Percentiles rank a stretch among this genome's conserved stretches.
phyloP scores from a whole-genome alignment of 1,140 invertebrate genomes.

The Panulirus ornatus region DNA sequence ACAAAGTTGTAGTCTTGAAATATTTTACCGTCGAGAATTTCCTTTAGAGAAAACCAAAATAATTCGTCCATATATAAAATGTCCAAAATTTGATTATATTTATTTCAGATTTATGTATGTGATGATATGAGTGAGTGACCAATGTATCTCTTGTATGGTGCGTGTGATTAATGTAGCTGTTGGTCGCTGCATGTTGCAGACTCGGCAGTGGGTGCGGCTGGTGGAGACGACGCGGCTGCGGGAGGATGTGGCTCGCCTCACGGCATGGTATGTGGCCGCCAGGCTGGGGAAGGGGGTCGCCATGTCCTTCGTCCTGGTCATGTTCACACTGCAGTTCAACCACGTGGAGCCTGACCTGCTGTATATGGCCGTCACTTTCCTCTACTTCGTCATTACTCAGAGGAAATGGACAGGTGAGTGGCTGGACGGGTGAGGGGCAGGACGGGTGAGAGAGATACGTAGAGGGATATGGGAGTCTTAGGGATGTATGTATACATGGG shows the following conservation, averaged over 20 bases:
- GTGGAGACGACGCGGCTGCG: constrained; percentile 29
- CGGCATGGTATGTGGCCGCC: constrained; percentile 74
- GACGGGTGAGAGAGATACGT: neutral
- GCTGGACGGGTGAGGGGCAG: neutral
- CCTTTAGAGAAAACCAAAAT: too few relatives aligned
- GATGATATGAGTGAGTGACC: too few relatives aligned
- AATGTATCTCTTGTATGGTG: too few relatives aligned
- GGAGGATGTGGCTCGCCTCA: constrained; percentile 68
- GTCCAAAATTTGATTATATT: too few relatives aligned
- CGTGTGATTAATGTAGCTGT: too few relatives aligned
- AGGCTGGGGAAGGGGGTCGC: constrained; percentile 76
- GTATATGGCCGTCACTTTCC: constrained; percentile 75
- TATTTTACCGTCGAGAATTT: too few relatives aligned
- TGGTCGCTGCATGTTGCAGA: constrained; percentile 71
- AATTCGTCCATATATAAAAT: too few relatives aligned
- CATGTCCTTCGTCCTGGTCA: constrained; percentile 76
- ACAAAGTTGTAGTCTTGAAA: too few relatives aligned
- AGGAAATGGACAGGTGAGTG: constrained; percentile 73
- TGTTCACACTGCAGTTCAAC: constrained; percentile 75
- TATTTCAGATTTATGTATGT: too few relatives aligned
- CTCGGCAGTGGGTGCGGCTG: constrained; percentile 74
- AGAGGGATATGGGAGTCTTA: neutral
- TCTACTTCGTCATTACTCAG: constrained; percentile 77
- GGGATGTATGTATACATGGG: neutral
- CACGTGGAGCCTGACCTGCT: constrained; percentile 75